Evolutionary conservation across 1,140 invertebrate genomes (phyloP), one percentile per base, ranked within the genome.

Genomic region (Atta texana): DNA sequence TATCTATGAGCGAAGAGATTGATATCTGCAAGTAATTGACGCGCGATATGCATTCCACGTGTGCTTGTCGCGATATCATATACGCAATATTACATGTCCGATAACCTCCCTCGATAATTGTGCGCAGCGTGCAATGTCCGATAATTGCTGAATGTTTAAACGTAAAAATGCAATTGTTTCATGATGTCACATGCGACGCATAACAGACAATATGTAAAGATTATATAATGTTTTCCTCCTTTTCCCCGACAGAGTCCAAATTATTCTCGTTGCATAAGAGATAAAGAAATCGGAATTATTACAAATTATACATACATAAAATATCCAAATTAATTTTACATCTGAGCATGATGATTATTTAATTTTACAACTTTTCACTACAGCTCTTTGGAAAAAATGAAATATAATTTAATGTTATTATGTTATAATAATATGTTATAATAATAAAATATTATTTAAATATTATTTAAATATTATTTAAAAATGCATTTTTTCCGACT

Each of bases 91-190:
- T 39, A 44, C 21, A 31, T 53, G 49, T 31, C 63, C 21, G 80
- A 75, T 84, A 84, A 84, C 18, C 24, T 61, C 7, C 6, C 18
- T 39, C 44, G 66, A 82, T 61, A 59, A 82, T 69, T 69, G 31
- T 34, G 28, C 18, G 39, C 31, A 44, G 64, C 78, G 78, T 82
- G 80, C 80, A 82, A 82, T 59, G 80, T 61, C 80, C 80, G 80
- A 84, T 75, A 84, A 84, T 75, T 75, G 1, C n/a, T 34, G 12
- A 51, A 53, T 53, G 31, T 24, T 82, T 51, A 49, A 61, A 31
- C 53, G 16, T 71, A 53, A 68, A 51, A 39, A 34, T 49, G 53
- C 18, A 31, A 61, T 72, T 55, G 49, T 44, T 82, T 31, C 6
- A 39, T 61, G 69, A 49, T 84, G n/a, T 84, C 39, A 39, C 28